These are phyloP conservation scores for Hoplostethus atlanticus DNA, from an alignment of 2,797 vertebrate species.

Conservation along the genomic window DNA sequence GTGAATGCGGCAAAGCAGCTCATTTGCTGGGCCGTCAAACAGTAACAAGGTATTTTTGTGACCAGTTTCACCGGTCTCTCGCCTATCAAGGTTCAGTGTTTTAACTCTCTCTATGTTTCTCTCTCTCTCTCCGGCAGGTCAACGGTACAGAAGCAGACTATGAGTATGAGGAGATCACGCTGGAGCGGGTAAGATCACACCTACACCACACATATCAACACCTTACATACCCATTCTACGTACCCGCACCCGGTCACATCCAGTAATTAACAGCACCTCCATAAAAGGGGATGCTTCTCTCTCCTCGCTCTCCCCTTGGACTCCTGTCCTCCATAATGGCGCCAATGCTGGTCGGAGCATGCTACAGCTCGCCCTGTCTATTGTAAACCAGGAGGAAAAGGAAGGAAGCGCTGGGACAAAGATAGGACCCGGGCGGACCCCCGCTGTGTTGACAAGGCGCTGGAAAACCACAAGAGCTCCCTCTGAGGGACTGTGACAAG, in stretches of 20 bases:
- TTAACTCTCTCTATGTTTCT: not conserved
- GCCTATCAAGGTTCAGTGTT: not conserved
- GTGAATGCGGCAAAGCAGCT: too few relatives aligned
- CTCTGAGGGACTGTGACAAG: not conserved
- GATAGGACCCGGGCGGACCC: too few relatives aligned
- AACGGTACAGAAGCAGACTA: constrained; percentile 98
- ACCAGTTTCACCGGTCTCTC: too few relatives aligned
- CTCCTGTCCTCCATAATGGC: not conserved
- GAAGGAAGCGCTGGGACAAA: too few relatives aligned
- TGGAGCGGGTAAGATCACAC: constrained; percentile 91
- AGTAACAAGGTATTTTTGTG: not conserved
- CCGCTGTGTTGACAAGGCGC: too few relatives aligned
- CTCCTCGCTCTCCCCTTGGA: not conserved
- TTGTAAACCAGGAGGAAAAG: too few relatives aligned
- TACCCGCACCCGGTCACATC: constrained; percentile 10
- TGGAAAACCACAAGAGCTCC: too few relatives aligned
- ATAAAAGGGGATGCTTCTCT: constrained; percentile 13
- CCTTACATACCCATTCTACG: not conserved
- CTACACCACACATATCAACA: not conserved
- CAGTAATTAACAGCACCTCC: not conserved
- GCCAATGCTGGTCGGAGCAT: not conserved
- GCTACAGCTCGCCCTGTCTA: too few relatives aligned
- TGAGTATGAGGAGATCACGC: constrained; percentile 98
- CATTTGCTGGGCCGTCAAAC: too few relatives aligned
- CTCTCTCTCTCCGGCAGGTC: constrained; percentile 81